Base-by-base conservation (phyloP, 1,140 invertebrate species). In the Platyscapa corneri region DNA sequence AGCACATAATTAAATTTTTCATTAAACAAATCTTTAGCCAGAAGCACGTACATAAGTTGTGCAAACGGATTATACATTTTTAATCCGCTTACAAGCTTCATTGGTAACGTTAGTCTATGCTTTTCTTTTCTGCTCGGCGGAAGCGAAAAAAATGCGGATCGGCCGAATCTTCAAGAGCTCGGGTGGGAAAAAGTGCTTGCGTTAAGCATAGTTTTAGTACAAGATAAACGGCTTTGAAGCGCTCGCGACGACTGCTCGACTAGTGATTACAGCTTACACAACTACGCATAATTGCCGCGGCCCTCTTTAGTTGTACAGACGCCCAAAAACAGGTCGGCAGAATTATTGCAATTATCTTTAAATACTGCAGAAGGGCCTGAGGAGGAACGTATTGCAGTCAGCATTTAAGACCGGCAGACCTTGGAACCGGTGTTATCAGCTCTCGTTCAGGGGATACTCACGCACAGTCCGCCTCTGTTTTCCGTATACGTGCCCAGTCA, bases 281-380 rank as follows among this genome's bases (percentile, higher is more conserved):
- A 30, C 18, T 42, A 23, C 14, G 18, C 10, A 53, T 34, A 56
- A 30, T 46, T 34, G 10, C 30, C 16, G n/a, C 1, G 56, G 56
- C 23, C 20, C 3, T 60, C 23, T 5, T 60, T 6, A 1, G 23
- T 23, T 60, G 56, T 27, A 60, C 23, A 60, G 14, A 27, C 23
- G 23, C 23, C 23, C 56, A 60, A 60, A 3, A 60, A 60, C 56
- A 14, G 56, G 23, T 3, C 23, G 27, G 3, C 8, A n/a, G 34
- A 78, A 78, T 78, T 53, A 78, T 64, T 60, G 32, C 76, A 49
- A 76, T 49, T 76, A 78, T 64, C 49, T 39, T 78, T 37, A 39
- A 53, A 78, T 77, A 37, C 56, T 39, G 53, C 30, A 1, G 27
- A 16, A 30, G 37, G 74, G 1, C 0, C 49, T 42, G 37, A 0